Conservation (phyloP, 1,140 invertebrate genomes). For the Conus ventricosus region DNA sequence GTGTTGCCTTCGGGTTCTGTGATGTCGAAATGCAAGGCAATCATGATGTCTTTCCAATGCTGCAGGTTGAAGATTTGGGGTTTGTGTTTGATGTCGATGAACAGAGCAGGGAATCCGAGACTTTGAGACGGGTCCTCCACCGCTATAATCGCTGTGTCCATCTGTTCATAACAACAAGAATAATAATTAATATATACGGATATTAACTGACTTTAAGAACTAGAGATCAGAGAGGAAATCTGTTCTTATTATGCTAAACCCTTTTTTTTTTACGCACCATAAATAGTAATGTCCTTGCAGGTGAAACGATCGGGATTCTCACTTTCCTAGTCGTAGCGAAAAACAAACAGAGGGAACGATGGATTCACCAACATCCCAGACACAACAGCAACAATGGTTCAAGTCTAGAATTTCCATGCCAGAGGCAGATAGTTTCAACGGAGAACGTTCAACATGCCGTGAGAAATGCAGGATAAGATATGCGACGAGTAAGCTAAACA, state of each 20-base stretch:
- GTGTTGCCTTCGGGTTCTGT: slow-evolving; percentile 40
- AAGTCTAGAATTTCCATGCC: too few species aligned
- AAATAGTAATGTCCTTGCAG: not conserved
- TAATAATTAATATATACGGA: too few species aligned
- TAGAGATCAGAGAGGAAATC: too few species aligned
- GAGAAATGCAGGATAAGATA: too few species aligned
- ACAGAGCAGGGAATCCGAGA: slow-evolving; percentile 32
- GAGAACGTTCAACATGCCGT: too few species aligned
- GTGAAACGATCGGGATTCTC: too few species aligned
- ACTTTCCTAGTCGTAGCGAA: too few species aligned
- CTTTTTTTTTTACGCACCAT: not conserved
- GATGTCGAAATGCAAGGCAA: slow-evolving; percentile 36
- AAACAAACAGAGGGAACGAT: too few species aligned
- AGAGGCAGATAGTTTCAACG: too few species aligned
- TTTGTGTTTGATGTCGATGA: slow-evolving; percentile 25
- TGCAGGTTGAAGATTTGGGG: slow-evolving; percentile 27
- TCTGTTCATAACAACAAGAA: not conserved
- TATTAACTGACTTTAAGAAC: not conserved
- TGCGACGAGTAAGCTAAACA: too few species aligned
- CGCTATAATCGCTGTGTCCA: slow-evolving; percentile 34
- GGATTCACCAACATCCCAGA: too few species aligned
- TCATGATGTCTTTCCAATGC: slow-evolving; percentile 35
- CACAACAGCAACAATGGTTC: too few species aligned
- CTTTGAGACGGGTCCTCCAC: not conserved
- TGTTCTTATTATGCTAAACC: not conserved